Evolutionary conservation across 2,888 invertebrate species (phyloP).

Genomic region (Phragmatobia fuliginosa): DNA sequence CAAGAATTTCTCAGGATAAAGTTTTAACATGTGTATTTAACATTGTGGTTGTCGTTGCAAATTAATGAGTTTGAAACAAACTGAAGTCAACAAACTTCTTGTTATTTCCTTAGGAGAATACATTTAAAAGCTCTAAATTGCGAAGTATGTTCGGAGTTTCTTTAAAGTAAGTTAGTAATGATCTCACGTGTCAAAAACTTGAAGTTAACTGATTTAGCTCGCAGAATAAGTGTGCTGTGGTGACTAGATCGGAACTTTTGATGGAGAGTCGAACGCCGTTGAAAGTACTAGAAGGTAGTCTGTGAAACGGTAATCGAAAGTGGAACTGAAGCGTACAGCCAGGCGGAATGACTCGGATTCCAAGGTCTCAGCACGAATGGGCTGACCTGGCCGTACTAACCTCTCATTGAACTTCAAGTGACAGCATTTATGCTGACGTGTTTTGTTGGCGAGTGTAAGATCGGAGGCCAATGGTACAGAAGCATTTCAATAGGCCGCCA

Average conservation of each 20-base stretch:
- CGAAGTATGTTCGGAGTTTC: neutral
- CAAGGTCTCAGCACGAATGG: no score
- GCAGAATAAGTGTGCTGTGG: neutral
- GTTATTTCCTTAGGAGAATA: conserved; percentile 1
- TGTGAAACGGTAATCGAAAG: neutral
- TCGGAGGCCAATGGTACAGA: no score
- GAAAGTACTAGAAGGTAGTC: neutral
- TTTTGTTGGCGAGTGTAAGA: no score
- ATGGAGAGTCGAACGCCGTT: neutral
- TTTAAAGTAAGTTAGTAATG: neutral
- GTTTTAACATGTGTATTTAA: neutral
- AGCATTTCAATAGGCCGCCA: no score
- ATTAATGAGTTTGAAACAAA: neutral
- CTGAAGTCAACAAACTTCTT: neutral
- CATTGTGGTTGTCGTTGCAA: neutral
- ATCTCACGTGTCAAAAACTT: neutral
- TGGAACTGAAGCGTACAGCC: neutral
- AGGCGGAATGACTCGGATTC: neutral
- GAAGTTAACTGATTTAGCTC: neutral
- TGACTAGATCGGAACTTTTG: neutral
- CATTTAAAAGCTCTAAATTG: neutral
- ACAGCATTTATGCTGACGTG: no score
- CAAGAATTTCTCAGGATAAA: neutral
- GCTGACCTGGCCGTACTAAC: no score
- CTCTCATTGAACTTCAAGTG: no score